Base-by-base conservation (phyloP, 2,113 vertebrate species). In the Gallinago paraguaiae region DNA sequence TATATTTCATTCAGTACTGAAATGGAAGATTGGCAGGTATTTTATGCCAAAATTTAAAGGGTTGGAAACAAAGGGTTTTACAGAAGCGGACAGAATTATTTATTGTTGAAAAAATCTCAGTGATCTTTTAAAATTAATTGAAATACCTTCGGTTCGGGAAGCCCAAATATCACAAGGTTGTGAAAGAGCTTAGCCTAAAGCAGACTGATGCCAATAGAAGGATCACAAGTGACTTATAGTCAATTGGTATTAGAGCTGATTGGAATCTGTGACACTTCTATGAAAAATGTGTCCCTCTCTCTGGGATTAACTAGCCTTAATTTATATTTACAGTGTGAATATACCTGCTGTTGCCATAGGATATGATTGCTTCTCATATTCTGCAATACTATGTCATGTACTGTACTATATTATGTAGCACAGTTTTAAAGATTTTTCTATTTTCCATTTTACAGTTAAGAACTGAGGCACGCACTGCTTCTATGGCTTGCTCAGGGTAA, bases 81-180 rank as follows among this genome's bases (percentile, higher is more conserved):
- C 33, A 72, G 86, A 91, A 90, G 61, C 0, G 0, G 70, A 67
- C 25, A 61, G 35, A 95, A 94, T 84, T 96, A 94, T 93, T 93
- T 94, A 80, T 92, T 85, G 41, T 61, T 86, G 65, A 74, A 67
- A 90, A 82, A 56, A 67, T 88, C 51, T 84, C 69, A 69, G 53
- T 81, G 86, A 90, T 92, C 86, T 95, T 96, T 70, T 79, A 85
- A 92, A 95, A 97, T 93, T 95, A 88, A 91, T 96, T 94, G 86
- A 86, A 95, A 93, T 88, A 88, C 48, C n/a, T 94, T 92, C 69
- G 76, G 63, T 84, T 61, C 37, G 91, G 59, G 78, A 92, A 93
- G 28, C 31, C 51, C 53, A 96, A 89, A 91, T 94, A 96, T 87
- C 81, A 95, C 50, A 91, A 60, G 27, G 6, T 57, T 93, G 80